A percentile compares a stretch with the other conserved stretches of the same genome.
Evolutionary conservation across 2,113 vertebrate species (phyloP).

Genomic region (Xiphorhynchus elegans): DNA sequence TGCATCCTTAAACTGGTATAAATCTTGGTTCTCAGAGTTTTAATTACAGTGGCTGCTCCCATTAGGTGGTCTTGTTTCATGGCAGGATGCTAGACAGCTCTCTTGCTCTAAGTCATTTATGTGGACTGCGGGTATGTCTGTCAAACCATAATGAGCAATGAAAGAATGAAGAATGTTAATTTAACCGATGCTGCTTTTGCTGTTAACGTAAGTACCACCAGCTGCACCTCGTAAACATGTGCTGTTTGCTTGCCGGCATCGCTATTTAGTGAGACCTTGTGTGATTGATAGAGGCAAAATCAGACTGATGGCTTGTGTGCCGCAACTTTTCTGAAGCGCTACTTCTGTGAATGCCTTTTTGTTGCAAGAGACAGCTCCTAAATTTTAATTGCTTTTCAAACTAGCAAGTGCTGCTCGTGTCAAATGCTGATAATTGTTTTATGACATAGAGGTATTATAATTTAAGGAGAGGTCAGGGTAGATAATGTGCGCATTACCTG

Average conservation of each 20-base stretch:
- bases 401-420: conserved; percentile 60
- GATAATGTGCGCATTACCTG: conserved; percentile 50
- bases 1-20: conserved; percentile 62
- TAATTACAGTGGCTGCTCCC: conserved; percentile 71
- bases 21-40: conserved; percentile 67
- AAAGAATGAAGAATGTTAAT: conserved; percentile 78
- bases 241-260: conserved; percentile 41
- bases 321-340: conserved; percentile 19
- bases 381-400: conserved; percentile 76
- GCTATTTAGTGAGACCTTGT: conserved; percentile 19
- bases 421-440: conserved; percentile 73
- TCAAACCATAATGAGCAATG: conserved; percentile 70
- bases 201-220: conserved; percentile 73
- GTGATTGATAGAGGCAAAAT: conserved; percentile 72
- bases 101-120: conserved; percentile 67
- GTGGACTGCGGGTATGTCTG: conserved; percentile 70
- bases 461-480: conserved; percentile 64
- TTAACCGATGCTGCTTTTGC: conserved; percentile 71
- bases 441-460: conserved; percentile 64
- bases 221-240: conserved; percentile 72
- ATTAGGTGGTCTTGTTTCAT: conserved; percentile 70
- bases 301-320: conserved; percentile 53
- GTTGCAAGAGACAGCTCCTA: conserved; percentile 68
- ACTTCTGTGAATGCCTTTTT: conserved; percentile 51
- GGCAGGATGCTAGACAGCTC: conserved; percentile 63